A percentile compares a stretch with the other conserved stretches of the same genome.
Conservation (phyloP, 2,797 vertebrate genomes). For the Tapirus indicus region DNA sequence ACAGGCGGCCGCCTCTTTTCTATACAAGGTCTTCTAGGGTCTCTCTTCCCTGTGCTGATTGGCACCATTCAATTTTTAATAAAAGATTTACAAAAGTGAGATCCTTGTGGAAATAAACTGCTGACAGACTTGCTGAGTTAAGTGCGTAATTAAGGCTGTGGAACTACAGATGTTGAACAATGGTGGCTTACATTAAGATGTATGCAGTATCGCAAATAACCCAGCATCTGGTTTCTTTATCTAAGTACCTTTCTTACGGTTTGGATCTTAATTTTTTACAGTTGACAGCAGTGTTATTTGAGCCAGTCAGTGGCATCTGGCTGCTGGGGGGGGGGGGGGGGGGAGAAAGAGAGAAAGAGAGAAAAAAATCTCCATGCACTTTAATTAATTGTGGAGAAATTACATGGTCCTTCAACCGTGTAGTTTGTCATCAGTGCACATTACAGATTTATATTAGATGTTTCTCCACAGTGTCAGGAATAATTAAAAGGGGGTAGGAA, state of each 20-base stretch:
- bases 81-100: conserved; percentile 85
- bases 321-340: conserved; percentile 84
- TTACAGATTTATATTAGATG: conserved; percentile 99
- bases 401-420: conserved; percentile 99
- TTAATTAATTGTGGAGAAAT: conserved; percentile 99
- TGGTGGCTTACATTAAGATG: conserved; percentile 91
- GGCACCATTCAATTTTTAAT: conserved; percentile 83
- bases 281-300: conserved; percentile 98
- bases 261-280: conserved; percentile 99
- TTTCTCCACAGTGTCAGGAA: conserved; percentile 99
- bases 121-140: conserved; percentile 91
- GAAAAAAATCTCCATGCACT: conserved; percentile 91
- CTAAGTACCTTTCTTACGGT: conserved; percentile 95
- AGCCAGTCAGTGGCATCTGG: conserved; percentile 99
- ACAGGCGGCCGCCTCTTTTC: background rate
- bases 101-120: conserved; percentile 86
- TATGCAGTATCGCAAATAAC: conserved; percentile 91
- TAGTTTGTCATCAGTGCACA: conserved; percentile 99
- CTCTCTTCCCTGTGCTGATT: conserved; percentile 74
- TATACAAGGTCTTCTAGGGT: background rate
- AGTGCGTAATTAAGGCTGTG: conserved; percentile 93
- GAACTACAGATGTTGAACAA: conserved; percentile 95
- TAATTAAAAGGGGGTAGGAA: conserved; percentile 98
- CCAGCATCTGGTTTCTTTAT: conserved; percentile 95
- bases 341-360: conserved; percentile 38